These are phyloP conservation scores for Protaetia brevitarsis DNA, from an alignment of 1,140 invertebrate genomes.

Conservation along the genomic window DNA sequence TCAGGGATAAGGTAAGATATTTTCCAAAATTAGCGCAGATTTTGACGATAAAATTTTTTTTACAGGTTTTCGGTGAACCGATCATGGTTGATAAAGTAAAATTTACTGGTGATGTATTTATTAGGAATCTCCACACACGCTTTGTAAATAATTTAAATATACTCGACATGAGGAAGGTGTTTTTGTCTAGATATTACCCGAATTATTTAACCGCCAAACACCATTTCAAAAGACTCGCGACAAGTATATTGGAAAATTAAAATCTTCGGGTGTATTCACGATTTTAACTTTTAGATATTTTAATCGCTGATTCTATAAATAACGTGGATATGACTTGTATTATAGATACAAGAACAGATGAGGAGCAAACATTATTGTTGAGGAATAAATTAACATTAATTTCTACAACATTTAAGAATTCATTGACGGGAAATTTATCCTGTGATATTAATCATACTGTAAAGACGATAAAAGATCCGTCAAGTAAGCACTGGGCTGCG, in stretches of 20 bases:
- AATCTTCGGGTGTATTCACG: neutral
- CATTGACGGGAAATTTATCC: conserved; percentile 26
- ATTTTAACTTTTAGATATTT: conserved; percentile 35
- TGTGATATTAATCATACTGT: conserved; percentile 35
- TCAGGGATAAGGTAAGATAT: conserved; percentile 32
- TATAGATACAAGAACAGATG: conserved; percentile 31
- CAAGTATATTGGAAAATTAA: conserved; percentile 23
- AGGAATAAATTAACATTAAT: conserved; percentile 28
- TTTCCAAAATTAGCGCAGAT: neutral
- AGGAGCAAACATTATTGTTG: conserved; percentile 31
- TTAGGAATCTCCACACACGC: conserved; percentile 31
- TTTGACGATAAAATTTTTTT: neutral
- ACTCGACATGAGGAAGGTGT: conserved; percentile 26
- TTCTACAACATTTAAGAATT: conserved; percentile 29
- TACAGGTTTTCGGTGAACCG: neutral
- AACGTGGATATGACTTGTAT: conserved; percentile 32
- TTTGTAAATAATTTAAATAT: conserved; percentile 39
- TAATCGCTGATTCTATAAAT: conserved; percentile 39
- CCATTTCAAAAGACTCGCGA: conserved; percentile 32
- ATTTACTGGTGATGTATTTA: conserved; percentile 29
- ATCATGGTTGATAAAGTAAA: conserved; percentile 26
- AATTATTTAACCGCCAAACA: conserved; percentile 37
- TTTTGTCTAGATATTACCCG: conserved; percentile 35
- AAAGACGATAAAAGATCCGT: conserved; percentile 32
- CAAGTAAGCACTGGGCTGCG: conserved; percentile 4